Conservation (phyloP, 2,888 invertebrate species). For the Phytoseiulus persimilis region DNA sequence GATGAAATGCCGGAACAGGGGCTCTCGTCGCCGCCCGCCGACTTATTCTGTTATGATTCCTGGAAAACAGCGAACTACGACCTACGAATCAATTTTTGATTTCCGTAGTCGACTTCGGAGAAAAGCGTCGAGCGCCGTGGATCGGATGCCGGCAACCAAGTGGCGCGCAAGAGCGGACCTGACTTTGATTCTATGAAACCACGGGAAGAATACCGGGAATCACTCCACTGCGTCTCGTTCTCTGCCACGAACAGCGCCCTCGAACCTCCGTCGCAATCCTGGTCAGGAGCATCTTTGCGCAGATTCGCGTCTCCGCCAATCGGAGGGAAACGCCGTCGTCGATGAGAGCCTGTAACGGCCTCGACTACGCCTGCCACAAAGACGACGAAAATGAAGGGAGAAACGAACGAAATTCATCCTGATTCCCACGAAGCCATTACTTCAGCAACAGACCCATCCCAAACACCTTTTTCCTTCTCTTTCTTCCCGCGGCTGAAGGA, state of each 20-base stretch:
- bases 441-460: not conserved
- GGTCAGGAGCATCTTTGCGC: not conserved
- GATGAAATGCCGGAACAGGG: no score
- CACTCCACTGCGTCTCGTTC: no score
- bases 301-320: not conserved
- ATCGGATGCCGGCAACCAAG: no score
- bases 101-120: no score
- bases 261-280: not conserved
- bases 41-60: no score
- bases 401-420: not conserved
- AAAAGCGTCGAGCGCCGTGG: no score
- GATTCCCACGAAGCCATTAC: not conserved
- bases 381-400: not conserved
- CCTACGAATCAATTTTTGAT: no score
- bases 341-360: not conserved
- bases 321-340: not conserved
- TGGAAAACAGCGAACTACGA: no score
- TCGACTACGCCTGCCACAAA: not conserved
- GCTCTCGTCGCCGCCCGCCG: no score
- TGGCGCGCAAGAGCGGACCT: no score
- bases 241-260: not conserved
- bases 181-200: no score
- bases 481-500: not conserved
- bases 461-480: not conserved
- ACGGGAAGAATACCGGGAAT: no score